Percentiles rank a stretch among this genome's conserved stretches.
phyloP scores from a whole-genome alignment of 1,140 invertebrate genomes.

The Hestina assimilis region DNA sequence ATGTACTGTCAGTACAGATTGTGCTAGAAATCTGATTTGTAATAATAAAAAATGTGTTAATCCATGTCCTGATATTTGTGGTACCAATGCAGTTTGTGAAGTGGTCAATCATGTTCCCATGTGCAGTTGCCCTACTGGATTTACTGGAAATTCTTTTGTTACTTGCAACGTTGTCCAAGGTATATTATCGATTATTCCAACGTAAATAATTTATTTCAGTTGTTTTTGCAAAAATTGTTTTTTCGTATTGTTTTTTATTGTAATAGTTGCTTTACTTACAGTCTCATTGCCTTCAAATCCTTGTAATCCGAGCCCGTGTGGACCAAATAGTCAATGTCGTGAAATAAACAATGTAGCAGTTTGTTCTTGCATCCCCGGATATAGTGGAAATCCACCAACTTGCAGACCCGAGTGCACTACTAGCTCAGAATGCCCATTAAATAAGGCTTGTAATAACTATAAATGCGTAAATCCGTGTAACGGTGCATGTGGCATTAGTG shows the following conservation, averaged over 20 bases:
- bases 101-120: constrained; percentile 90
- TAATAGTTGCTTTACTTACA: constrained; percentile 59
- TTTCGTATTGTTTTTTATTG: too few relatives aligned
- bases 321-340: constrained; percentile 82
- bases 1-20: constrained; percentile 89
- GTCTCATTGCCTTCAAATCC: constrained; percentile 69
- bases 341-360: constrained; percentile 82
- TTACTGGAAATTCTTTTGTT: constrained; percentile 81
- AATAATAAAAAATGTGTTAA: constrained; percentile 89
- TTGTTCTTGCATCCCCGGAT: constrained; percentile 84
- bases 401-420: constrained; percentile 84
- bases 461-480: constrained; percentile 85
- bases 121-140: constrained; percentile 82
- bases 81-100: constrained; percentile 87
- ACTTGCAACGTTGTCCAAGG: constrained; percentile 75
- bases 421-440: constrained; percentile 81
- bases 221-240: constrained; percentile 2
- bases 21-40: constrained; percentile 87
- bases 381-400: constrained; percentile 82
- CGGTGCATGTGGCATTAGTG: constrained; percentile 83
- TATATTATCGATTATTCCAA: constrained; percentile 27
- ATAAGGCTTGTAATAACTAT: constrained; percentile 83
- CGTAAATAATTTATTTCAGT: background rate
- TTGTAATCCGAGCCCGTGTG: constrained; percentile 83
- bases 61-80: constrained; percentile 92